A percentile compares a stretch with the other conserved stretches of the same genome.
Evolutionary conservation across 2,113 vertebrate genomes (phyloP).

Genomic region (Gavialis gangeticus): DNA sequence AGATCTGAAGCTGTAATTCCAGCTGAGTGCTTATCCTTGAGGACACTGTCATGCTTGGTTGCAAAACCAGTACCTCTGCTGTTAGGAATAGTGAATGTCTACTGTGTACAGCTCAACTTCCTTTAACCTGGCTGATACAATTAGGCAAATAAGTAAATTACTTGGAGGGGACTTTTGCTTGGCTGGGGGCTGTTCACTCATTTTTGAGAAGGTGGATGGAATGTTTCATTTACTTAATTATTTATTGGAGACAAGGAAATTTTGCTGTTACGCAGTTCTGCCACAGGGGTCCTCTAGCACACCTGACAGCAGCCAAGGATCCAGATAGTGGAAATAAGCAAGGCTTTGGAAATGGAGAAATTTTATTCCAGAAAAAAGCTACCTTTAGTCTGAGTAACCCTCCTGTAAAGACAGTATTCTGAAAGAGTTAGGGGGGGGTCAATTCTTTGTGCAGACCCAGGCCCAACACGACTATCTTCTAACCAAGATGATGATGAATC

Average conservation of each 20-base stretch:
- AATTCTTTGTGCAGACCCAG: no score
- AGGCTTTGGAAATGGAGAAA: neutral
- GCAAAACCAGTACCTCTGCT: neutral
- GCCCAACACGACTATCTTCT: no score
- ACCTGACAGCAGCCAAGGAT: neutral
- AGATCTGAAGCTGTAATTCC: neutral
- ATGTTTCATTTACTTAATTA: no score
- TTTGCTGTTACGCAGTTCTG: neutral
- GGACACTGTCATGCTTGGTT: neutral
- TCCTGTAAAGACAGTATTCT: neutral
- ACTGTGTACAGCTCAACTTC: neutral
- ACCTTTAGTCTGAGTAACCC: neutral
- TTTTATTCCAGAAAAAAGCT: neutral
- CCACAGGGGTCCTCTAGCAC: neutral
- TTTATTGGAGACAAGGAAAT: neutral
- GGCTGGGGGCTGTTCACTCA: neutral
- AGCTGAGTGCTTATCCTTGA: neutral
- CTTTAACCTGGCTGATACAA: neutral
- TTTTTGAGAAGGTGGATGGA: no score
- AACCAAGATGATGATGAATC: no score
- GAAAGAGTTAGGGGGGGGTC: neutral
- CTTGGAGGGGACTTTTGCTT: neutral
- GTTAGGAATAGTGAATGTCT: neutral
- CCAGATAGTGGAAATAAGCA: neutral
- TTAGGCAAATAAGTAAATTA: neutral